Conservation (phyloP, 1,140 invertebrate genomes). For the Coenobita brevimanus region DNA sequence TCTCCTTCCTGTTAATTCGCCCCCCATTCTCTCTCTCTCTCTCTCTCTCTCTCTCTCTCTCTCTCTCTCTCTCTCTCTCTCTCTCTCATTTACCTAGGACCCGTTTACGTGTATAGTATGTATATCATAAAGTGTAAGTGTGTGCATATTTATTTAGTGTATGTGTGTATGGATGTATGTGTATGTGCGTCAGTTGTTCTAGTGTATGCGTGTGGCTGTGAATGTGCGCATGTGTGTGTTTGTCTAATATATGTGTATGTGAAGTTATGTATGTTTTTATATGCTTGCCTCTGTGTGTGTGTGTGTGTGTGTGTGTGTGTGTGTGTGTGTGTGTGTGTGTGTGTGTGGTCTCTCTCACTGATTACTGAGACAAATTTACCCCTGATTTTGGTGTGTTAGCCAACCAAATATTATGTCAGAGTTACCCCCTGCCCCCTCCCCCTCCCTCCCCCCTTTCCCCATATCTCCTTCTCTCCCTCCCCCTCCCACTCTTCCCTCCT, state of each 20-base stretch:
- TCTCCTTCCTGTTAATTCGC: background rate
- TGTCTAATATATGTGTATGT: background rate
- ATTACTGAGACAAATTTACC: constrained; percentile 53
- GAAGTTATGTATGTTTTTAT: too few relatives aligned
- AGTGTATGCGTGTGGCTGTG: constrained; percentile 13
- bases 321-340: background rate
- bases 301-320: constrained; percentile 21
- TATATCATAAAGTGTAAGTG: background rate
- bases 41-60: background rate
- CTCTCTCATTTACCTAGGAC: too few relatives aligned
- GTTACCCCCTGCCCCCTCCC: constrained; percentile 6
- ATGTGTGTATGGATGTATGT: too few relatives aligned
- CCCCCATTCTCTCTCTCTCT: too few relatives aligned
- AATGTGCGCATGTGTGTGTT: background rate
- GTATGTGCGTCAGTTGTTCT: background rate
- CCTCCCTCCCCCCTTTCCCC: background rate
- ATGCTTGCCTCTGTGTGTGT: background rate
- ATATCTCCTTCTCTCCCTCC: background rate
- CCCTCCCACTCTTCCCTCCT: too few relatives aligned
- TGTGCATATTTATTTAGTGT: background rate
- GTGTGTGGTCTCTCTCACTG: constrained; percentile 9
- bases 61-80: constrained; percentile 10
- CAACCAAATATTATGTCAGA: constrained; percentile 51
- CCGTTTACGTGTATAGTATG: background rate
- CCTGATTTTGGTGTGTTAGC: constrained; percentile 54